Evolutionary conservation across 1,140 invertebrate genomes (phyloP).

Genomic region (Eriocheir sinensis): DNA sequence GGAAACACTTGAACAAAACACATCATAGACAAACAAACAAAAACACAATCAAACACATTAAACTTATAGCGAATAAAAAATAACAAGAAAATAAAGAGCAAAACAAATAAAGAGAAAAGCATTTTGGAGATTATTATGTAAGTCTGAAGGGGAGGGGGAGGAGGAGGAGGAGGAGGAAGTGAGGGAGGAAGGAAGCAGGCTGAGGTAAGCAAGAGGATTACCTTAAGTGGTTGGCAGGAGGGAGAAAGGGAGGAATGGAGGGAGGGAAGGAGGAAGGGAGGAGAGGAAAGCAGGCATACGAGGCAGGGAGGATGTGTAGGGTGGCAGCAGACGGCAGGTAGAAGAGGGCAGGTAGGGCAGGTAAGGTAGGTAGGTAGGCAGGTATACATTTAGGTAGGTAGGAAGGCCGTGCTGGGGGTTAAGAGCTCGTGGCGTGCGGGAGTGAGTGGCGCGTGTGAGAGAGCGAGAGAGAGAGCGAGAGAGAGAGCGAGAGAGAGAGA

Average conservation of each 20-base stretch:
- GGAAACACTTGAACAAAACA: no score
- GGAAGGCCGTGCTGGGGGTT: background rate
- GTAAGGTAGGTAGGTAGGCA: no score
- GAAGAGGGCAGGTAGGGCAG: no score
- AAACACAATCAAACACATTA: no score
- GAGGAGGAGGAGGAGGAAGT: constrained; percentile 17
- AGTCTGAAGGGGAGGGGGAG: constrained; percentile 31
- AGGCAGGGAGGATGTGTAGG: background rate
- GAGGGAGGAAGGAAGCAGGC: background rate
- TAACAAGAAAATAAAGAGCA: no score
- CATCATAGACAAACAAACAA: no score
- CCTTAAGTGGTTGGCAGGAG: background rate
- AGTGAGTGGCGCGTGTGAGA: background rate
- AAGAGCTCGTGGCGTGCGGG: background rate
- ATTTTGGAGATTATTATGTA: no score
- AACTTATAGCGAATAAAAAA: no score
- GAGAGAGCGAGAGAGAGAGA: background rate
- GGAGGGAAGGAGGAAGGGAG: background rate
- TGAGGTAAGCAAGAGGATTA: background rate
- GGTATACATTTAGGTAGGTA: background rate
- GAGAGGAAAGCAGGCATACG: no score
- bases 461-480: background rate
- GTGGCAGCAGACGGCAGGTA: background rate
- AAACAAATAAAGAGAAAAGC: no score
- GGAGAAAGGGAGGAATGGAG: background rate